Evolutionary conservation across 53 echinoderm and acorn worm genomes (phyloP).

Genomic region (Pentamera pediparva): DNA sequence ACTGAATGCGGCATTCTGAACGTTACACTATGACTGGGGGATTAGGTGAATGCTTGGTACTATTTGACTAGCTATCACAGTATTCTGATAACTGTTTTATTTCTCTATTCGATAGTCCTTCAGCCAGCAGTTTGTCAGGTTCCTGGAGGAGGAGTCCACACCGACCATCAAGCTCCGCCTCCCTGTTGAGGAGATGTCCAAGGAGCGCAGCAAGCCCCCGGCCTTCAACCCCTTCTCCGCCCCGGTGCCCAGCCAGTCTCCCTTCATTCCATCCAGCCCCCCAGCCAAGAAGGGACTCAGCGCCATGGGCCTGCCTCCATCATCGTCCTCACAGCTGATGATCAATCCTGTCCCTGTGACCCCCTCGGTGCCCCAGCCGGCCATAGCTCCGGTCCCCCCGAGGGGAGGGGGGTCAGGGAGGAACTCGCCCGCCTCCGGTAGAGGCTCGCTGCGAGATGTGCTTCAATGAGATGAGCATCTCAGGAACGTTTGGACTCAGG

Average conservation of each 20-base stretch:
- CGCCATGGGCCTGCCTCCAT: not conserved
- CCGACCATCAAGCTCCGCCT: conserved; percentile 61
- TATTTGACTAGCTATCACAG: no score
- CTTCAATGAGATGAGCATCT: not conserved
- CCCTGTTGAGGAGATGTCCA: conserved; percentile 87
- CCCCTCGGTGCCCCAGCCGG: conserved; percentile 10
- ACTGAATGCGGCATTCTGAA: no score
- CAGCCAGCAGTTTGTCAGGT: conserved; percentile 77
- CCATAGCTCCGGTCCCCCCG: not conserved
- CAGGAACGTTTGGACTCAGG: not conserved
- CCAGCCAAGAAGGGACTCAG: conserved; percentile 28
- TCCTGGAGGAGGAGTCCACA: conserved; percentile 72
- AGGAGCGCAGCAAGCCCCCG: conserved; percentile 37
- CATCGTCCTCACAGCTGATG: conserved; percentile 25
- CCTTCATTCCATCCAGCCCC: conserved; percentile 66
- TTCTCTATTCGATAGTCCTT: conserved; percentile 57
- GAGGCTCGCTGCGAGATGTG: not conserved
- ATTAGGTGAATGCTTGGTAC: no score
- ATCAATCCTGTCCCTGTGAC: conserved; percentile 15
- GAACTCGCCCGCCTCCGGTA: conserved; percentile 1
- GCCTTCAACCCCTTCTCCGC: conserved; percentile 95
- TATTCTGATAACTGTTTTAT: not conserved
- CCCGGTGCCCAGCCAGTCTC: conserved; percentile 75
- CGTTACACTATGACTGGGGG: no score
- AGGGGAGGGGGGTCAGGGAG: conserved; percentile 6